phyloP scores from a whole-genome alignment of 2,113 vertebrate genomes.

The Peromyscus polionotus region DNA sequence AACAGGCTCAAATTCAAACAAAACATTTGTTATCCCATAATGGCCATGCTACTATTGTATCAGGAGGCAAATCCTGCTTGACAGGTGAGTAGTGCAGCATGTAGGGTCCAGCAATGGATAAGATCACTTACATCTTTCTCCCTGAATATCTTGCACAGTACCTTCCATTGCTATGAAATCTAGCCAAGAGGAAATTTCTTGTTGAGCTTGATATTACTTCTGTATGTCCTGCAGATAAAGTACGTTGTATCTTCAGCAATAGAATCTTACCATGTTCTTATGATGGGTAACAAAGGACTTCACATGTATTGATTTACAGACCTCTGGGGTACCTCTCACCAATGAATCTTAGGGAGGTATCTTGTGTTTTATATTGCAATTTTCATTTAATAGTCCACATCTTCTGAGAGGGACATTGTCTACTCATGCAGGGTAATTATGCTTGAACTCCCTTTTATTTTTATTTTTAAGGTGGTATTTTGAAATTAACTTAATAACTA shows the following conservation, averaged over 20 bases:
- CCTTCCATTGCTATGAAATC: no score
- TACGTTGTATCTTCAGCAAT: not conserved
- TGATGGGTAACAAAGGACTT: not conserved
- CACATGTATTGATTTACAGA: not conserved
- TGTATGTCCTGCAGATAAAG: not conserved
- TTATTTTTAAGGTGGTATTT: no score
- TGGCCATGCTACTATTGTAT: not conserved
- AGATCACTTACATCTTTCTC: not conserved
- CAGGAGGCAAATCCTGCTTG: not conserved
- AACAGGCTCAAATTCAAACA: not conserved
- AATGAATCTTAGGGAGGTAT: not conserved
- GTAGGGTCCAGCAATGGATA: not conserved
- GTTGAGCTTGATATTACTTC: not conserved
- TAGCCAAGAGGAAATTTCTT: not conserved
- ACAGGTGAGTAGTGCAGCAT: no score
- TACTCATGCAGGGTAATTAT: not conserved
- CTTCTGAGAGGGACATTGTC: not conserved
- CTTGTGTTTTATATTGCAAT: not conserved
- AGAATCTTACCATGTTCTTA: not conserved
- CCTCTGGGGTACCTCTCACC: not conserved
- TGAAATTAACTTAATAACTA: no score
- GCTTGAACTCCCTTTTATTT: not conserved
- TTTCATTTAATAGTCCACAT: not conserved
- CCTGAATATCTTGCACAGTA: no score
- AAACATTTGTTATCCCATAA: not conserved